Percentiles rank a stretch among this genome's conserved stretches.
Conservation (phyloP, 2,113 vertebrate genomes). For the Desmodus rotundus region DNA sequence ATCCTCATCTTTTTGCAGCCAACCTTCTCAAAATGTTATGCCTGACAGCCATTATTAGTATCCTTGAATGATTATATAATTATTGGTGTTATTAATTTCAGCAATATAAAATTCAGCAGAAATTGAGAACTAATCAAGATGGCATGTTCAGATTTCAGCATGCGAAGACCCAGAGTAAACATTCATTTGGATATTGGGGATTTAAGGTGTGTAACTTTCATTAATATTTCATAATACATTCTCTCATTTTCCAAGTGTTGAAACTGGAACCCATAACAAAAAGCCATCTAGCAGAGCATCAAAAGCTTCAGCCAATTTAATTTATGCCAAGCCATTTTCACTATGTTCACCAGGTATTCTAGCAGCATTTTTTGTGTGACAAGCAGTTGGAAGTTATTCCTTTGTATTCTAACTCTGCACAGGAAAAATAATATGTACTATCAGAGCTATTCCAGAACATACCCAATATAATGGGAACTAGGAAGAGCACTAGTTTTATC, state of each 20-base stretch:
- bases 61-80: constrained; percentile 19
- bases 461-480: background rate
- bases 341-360: background rate
- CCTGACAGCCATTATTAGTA: constrained; percentile 37
- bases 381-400: background rate
- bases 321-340: background rate
- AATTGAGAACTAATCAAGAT: constrained; percentile 33
- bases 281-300: background rate
- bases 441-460: background rate
- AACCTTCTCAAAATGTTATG: constrained; percentile 27
- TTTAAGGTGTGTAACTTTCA: background rate
- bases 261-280: background rate
- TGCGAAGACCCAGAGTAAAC: background rate
- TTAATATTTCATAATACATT: constrained; percentile 38
- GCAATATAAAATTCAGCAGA: constrained; percentile 28
- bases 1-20: background rate
- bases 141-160: background rate
- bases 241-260: constrained; percentile 21
- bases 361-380: background rate
- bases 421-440: background rate
- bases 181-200: constrained; percentile 16
- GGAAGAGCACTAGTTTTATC: background rate
- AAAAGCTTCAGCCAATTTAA: constrained; percentile 12
- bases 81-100: constrained; percentile 57
- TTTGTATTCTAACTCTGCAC: background rate